phyloP scores from a whole-genome alignment of 2,113 vertebrate genomes.

The Nyctibius bracteatus region DNA sequence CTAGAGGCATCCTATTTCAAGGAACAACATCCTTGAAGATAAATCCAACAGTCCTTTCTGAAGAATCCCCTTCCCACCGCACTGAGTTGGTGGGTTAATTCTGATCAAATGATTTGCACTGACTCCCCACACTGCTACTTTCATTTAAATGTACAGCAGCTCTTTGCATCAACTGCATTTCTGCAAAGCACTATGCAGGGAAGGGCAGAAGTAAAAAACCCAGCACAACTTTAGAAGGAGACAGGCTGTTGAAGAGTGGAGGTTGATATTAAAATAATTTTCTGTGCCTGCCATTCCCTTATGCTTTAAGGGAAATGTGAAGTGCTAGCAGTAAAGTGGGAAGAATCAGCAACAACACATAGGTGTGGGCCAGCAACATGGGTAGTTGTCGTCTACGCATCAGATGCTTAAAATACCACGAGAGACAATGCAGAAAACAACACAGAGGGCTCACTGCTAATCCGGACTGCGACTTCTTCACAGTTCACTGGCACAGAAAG shows the following conservation, averaged over 20 bases:
- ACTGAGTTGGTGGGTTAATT: neutral
- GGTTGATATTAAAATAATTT: neutral
- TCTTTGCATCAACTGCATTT: neutral
- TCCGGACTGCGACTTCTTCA: neutral
- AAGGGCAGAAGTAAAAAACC: neutral
- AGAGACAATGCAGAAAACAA: neutral
- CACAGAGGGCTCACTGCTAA: neutral
- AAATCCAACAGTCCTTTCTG: neutral
- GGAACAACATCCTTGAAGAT: neutral
- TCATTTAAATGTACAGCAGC: neutral
- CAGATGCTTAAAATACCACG: conserved; percentile 10
- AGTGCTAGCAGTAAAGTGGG: neutral
- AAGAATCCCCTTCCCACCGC: neutral
- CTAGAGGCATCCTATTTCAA: neutral
- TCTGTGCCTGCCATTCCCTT: neutral
- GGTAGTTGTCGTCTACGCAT: neutral
- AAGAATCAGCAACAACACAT: neutral
- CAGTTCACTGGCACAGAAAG: conserved; percentile 31
- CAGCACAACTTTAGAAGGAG: neutral
- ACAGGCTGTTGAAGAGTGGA: neutral
- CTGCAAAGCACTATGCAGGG: neutral
- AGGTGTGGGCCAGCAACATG: neutral
- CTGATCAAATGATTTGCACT: neutral
- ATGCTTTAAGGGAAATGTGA: neutral
- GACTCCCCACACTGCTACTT: neutral